phyloP scores from a whole-genome alignment of 1,140 invertebrate species.

The Rhagoletis zephyria region DNA sequence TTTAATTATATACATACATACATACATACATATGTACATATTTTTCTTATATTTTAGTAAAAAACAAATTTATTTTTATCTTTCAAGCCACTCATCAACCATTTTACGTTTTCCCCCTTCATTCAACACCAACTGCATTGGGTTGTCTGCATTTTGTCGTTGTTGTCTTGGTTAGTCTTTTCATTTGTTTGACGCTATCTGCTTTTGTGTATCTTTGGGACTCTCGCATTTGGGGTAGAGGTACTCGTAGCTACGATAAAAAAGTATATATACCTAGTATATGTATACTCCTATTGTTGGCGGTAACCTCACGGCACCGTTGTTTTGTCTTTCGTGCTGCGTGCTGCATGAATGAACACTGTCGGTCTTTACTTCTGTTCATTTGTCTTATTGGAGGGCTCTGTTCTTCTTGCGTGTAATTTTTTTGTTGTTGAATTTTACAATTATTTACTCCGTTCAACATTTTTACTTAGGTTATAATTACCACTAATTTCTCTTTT shows the following conservation, averaged over 20 bases:
- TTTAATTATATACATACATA: conserved; percentile 5
- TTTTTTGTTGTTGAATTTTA: not conserved
- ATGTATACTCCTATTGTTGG: not conserved
- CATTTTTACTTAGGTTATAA: not conserved
- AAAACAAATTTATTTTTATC: conserved; percentile 6
- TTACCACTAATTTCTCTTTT: conserved; percentile 23
- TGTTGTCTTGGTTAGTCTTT: not conserved
- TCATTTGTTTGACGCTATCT: conserved; percentile 40
- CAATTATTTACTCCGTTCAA: not conserved
- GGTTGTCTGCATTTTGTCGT: not conserved
- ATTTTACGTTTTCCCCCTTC: not conserved
- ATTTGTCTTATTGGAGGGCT: not conserved
- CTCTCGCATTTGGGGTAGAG: conserved; percentile 1
- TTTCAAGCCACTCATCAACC: not conserved
- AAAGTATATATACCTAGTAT: not conserved
- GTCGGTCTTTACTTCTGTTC: not conserved
- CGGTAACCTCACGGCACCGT: not conserved
- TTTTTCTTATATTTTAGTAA: conserved; percentile 9
- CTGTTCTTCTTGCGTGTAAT: not conserved
- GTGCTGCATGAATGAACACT: conserved; percentile 23
- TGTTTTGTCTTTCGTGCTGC: not conserved
- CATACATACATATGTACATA: not conserved
- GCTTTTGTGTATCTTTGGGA: conserved; percentile 40
- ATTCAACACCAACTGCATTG: not conserved
- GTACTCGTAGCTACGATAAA: not conserved